Base-by-base conservation (phyloP, 2,888 invertebrate genomes). In the Drosophila cognata region DNA sequence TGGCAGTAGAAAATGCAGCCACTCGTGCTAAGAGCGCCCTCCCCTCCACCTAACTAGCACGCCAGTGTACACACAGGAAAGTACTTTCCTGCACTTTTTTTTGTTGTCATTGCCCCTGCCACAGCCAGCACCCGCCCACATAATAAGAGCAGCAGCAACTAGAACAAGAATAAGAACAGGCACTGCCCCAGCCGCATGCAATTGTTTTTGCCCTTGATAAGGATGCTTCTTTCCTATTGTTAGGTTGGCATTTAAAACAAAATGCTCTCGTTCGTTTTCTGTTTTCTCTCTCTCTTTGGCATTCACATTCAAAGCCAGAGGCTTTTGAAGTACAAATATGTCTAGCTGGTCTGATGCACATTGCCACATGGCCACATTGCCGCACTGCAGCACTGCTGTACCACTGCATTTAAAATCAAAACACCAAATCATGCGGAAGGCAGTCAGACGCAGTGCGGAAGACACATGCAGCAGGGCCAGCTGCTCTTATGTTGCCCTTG, bases 151-250 rank as follows among this genome's bases (percentile, higher is more conserved):
- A n/a, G n/a, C 28, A n/a, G 57, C 61, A 59, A 55, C 56, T 28
- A 28, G 21, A 64, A 55, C 43, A 53, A 55, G n/a, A 74, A 60
- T 35, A 58, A 52, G 18, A 46, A 55, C 50, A 41, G 41, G 18
- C 21, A 21, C 76, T 46, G 51, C 28, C 63, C 56, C 36, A 29
- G 52, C 77, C 81, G 57, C 70, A 65, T 80, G 79, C 88, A 74
- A 73, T 82, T 79, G 76, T 76, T 74, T 71, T 76, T 81, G 91
- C 83, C 92, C 91, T 91, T 92, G 92, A 91, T 88, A 84, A 84
- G 92, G 88, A 91, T 91, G 87, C 86, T 87, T 82, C 90, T 80
- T 79, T 85, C 90, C 84, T 88, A 90, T 91, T 87, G 90, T 88
- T 90, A 79, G 89, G 79, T 72, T 90, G 90, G 90, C 89, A 91